Evolutionary conservation across 2,888 invertebrate genomes (phyloP), one percentile per base, ranked within the genome.

Genomic region (Sesamia inferens): DNA sequence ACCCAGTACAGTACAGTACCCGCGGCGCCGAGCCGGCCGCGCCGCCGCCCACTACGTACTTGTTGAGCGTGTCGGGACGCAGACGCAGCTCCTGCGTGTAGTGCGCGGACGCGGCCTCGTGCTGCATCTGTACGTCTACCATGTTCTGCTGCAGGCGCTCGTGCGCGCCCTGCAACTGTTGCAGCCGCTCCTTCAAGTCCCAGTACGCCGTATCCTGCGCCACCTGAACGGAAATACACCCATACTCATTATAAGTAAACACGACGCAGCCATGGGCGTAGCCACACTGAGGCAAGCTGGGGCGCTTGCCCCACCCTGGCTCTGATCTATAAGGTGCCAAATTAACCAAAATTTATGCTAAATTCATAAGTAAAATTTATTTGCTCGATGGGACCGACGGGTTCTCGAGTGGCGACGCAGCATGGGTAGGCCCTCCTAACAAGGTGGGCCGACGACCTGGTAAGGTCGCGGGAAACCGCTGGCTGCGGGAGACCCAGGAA

Each of bases 101-200:
- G 77, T 91, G 91, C 5, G 92, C 92, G 47, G 95, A 95, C 69
- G 93, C 87, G 31, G 92, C 88, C 83, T 95, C 95, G 82, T 94
- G 89, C 87, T 95, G 93, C 95, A 95, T 95, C 87, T 95, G 95
- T 48, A 94, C 90, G 24, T 94, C 93, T 62, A 95, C 88, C 94
- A 95, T 94, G 85, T 95, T 95, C 84, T 92, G 93, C 82, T 94
- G 95, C 66, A 95, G 90, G 0, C 92, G 90, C 87, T 94, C 95
- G 85, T 93, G 93, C 83, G 93, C 92, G 67, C 89, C 90, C 77
- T 93, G 91, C 48, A 92, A 86, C 76, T 93, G 92, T 48, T 92
- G 90, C 63, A 94, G 85, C 81, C 92, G 92, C 81, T 95, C 94
- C 79, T 92, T 92, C 65, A 94, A 68, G 74, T 95, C 94, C 95